Evolutionary conservation across 2,888 invertebrate species (phyloP), one percentile per base, ranked within the genome.

Genomic region (Lepidochrysops patricia): DNA sequence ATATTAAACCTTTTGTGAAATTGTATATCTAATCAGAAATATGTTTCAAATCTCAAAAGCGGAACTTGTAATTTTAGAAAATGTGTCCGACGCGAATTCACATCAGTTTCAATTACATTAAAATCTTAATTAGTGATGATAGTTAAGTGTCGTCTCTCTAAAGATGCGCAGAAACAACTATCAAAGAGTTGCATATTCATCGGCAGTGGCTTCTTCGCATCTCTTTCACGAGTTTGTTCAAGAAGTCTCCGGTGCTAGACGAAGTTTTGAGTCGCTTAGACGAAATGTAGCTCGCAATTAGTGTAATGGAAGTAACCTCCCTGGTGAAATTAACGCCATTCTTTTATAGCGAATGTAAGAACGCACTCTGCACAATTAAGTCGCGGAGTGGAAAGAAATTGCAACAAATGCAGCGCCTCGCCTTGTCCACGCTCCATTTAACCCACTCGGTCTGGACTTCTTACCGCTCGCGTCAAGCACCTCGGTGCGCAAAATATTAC

Each of bases 101-200:
- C 15, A 37, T 37, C 37, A 19, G 25, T 80, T 85, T 83, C 82
- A 87, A 88, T 89, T 89, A 86, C 82, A 82, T 87, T 87, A 86
- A 87, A 83, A 86, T 84, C 84, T 84, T 84, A 87, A 87, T 89
- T 86, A 87, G 81, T 81, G 81, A 84, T 85, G 87, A 87, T 84
- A 84, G 79, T 76, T 70, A 81, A 83, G 79, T 80, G 76, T 81
- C 80, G 76, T 80, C 79, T 77, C 79, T 80, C 77, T 63, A 62
- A 64, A 62, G 62, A 62, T 66, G 64, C 61, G 59, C 64, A 57
- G 62, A 63, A 54, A 37, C 57, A 60, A 62, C 63, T 61, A 57
- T 61, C 64, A 63, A 64, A 62, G 63, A 63, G 61, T 79, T 83
- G 75, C 74, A 75, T 80, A 81, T 80, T 80, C 85, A 82, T 82